Conservation (phyloP, 64 coral and sea anemone species). For the Pocillopora verrucosa region DNA sequence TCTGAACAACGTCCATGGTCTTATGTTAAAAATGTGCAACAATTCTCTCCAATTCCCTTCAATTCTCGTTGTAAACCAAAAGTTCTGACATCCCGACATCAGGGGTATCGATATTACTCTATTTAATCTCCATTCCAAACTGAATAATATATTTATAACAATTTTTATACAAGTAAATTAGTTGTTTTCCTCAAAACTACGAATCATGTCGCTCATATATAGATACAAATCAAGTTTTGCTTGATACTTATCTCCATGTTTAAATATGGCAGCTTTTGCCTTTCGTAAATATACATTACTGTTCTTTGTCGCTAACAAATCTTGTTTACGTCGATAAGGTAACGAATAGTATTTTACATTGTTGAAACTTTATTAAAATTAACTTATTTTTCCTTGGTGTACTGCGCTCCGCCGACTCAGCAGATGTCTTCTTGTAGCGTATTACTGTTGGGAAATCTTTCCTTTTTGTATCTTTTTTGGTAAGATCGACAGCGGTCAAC, state of each 20-base stretch:
- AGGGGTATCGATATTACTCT: constrained; percentile 17
- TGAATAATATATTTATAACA: not conserved
- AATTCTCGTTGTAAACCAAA: not conserved
- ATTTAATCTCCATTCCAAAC: not conserved
- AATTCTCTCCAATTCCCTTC: not conserved
- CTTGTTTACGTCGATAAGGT: not conserved
- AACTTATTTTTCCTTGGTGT: not conserved
- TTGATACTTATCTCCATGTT: constrained; percentile 1
- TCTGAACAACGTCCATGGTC: not conserved
- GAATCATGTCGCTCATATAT: not conserved
- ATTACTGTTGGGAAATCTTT: not conserved
- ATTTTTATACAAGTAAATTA: constrained; percentile 5
- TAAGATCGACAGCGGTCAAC: too few species aligned
- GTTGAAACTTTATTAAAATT: not conserved
- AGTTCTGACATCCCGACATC: not conserved
- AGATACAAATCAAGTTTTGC: not conserved
- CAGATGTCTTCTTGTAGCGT: not conserved
- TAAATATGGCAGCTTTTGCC: constrained; percentile 43
- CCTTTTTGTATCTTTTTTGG: too few species aligned
- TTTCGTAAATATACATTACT: constrained; percentile 31
- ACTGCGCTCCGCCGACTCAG: too few species aligned
- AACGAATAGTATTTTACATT: constrained; percentile 7
- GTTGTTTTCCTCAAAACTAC: not conserved
- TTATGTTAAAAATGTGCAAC: not conserved
- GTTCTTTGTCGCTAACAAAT: constrained; percentile 1